A percentile compares a stretch with the other conserved stretches of the same genome.
Conservation (phyloP, 1,140 invertebrate species). For the Macrobrachium nipponense region DNA sequence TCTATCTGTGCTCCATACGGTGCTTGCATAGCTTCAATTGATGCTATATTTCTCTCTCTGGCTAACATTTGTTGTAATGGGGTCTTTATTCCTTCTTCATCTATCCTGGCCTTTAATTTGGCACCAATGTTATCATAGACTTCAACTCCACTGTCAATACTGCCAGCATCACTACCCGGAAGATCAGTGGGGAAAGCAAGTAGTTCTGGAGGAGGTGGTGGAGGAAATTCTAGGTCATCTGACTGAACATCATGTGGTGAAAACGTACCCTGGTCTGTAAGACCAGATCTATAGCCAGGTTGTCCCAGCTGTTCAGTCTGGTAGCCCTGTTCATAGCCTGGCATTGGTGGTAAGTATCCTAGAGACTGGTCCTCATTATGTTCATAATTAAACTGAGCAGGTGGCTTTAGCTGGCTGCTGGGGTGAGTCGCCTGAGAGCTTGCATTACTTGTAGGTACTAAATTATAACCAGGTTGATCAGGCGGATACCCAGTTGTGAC, state of each 20-base stretch:
- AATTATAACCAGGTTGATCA: neutral
- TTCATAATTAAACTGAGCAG: too few species aligned
- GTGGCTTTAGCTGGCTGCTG: too few species aligned
- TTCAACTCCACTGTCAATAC: too few species aligned
- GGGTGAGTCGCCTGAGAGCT: too few species aligned
- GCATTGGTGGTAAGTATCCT: neutral
- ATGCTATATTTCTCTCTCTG: neutral
- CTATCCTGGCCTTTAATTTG: neutral
- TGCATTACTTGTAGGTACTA: neutral
- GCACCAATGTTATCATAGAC: too few species aligned
- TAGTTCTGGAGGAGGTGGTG: too few species aligned
- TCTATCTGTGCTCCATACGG: slow-evolving; percentile 47
- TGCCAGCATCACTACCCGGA: neutral
- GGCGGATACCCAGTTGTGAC: neutral
- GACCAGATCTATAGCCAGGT: too few species aligned
- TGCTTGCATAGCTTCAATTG: slow-evolving; percentile 33
- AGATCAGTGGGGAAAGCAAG: too few species aligned
- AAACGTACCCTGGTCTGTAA: neutral
- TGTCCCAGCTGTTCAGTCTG: neutral
- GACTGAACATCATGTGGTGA: neutral
- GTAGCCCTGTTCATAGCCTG: neutral
- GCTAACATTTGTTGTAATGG: slow-evolving; percentile 18
- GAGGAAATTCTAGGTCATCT: too few species aligned
- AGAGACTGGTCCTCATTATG: neutral
- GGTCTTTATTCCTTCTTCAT: neutral